Evolutionary conservation across 2,888 invertebrate species (phyloP), one percentile per base, ranked within the genome.

Genomic region (Ectropis crepuscularia): DNA sequence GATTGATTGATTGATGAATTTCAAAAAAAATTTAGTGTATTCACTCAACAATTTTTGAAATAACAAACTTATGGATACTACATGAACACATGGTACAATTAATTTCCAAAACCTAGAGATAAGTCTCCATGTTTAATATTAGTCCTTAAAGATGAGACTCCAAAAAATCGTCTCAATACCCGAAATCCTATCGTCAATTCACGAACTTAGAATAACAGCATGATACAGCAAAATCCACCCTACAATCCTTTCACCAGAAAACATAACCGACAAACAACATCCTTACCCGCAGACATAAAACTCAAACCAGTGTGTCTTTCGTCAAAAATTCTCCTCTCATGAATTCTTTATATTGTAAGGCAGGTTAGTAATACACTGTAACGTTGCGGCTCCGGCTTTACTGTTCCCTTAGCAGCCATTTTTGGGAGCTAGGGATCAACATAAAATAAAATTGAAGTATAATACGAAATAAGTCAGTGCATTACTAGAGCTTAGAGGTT

Each of bases 371-470:
- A 80, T 80, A 79, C 82, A 78, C 75, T 78, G 74, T 72, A 75
- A 74, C 67, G 64, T 63, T 46, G 47, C 63, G 68, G 75, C 77
- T 77, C 80, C 80, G 74, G 82, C 81, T 85, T 87, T 86, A 86
- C 76, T 71, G 83, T 81, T 86, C 87, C 87, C 87, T 74, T 63
- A 82, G 74, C 82, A 79, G 77, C 79, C 82, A 80, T 86, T 81
- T 74, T 72, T 74, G 74, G 80, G 72, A 81, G 79, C 79, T 74
- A 42, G 78, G 86, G 86, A 86, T 86, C 82, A 87, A 81, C 84
- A 82, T 86, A 84, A 87, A 87, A 87, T 87, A 83, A 87, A 86
- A 84, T 85, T 80, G 83, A 80, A 82, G 80, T 74, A 77, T 80
- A 78, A 75, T 76, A 80, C 70, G 70, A 57, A 79, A 76, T 78